A percentile compares a stretch with the other conserved stretches of the same genome.
phyloP scores from a whole-genome alignment of 1,140 invertebrate genomes.

The Bombus vancouverensis region DNA sequence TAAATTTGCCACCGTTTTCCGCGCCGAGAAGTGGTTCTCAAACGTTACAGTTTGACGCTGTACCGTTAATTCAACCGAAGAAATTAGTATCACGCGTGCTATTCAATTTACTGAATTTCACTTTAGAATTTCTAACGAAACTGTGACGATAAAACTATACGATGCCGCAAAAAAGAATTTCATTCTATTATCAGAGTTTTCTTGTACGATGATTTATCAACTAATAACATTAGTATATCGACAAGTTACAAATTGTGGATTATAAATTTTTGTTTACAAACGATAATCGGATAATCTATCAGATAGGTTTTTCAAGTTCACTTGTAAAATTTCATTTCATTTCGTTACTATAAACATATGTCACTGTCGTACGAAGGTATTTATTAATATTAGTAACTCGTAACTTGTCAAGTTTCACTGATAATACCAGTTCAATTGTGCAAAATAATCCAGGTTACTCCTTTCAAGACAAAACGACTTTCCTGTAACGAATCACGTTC shows the following conservation, averaged over 20 bases:
- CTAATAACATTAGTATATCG: too few relatives aligned
- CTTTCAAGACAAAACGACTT: not conserved
- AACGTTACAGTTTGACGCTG: not conserved
- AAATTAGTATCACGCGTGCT: not conserved
- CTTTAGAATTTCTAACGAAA: not conserved
- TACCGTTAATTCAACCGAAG: not conserved
- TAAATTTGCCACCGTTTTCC: slow-evolving; percentile 9
- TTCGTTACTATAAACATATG: too few relatives aligned
- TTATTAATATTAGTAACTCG: too few relatives aligned
- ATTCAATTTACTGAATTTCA: not conserved
- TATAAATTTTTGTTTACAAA: too few relatives aligned
- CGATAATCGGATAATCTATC: too few relatives aligned
- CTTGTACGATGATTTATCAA: not conserved
- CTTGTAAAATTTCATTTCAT: too few relatives aligned
- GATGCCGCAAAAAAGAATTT: not conserved
- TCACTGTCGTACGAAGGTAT: too few relatives aligned
- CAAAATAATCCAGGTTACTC: too few relatives aligned
- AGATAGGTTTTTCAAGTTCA: too few relatives aligned
- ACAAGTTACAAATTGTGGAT: too few relatives aligned
- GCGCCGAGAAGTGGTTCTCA: not conserved
- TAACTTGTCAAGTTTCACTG: too few relatives aligned
- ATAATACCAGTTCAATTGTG: too few relatives aligned
- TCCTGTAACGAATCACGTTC: not conserved
- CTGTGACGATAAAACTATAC: not conserved
- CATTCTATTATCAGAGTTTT: not conserved